These are phyloP conservation scores for Rattus norvegicus DNA, from an alignment of 2,113 vertebrate species.

Conservation along the genomic window GRCr8 NC_086026.1:62157501-62158000, in stretches of 20 bases:
- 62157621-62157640: no score
- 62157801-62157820: neutral
- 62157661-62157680: no score
- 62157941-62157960: neutral
- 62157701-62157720: neutral
- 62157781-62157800: neutral
- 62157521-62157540: neutral
- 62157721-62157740: neutral
- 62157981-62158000: neutral
- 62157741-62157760: neutral
- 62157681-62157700: neutral
- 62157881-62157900: neutral
- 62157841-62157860: neutral
- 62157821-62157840: neutral
- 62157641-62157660: no score
- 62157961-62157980: neutral
- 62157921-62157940: neutral
- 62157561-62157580: neutral
- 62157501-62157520: neutral
- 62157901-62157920: neutral
- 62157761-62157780: slow-evolving; percentile 13
- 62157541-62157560: neutral
- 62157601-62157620: no score
- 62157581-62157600: no score
- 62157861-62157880: neutral